phyloP scores from a whole-genome alignment of 2,113 vertebrate species.

The Proterorhinus semilunaris region DNA sequence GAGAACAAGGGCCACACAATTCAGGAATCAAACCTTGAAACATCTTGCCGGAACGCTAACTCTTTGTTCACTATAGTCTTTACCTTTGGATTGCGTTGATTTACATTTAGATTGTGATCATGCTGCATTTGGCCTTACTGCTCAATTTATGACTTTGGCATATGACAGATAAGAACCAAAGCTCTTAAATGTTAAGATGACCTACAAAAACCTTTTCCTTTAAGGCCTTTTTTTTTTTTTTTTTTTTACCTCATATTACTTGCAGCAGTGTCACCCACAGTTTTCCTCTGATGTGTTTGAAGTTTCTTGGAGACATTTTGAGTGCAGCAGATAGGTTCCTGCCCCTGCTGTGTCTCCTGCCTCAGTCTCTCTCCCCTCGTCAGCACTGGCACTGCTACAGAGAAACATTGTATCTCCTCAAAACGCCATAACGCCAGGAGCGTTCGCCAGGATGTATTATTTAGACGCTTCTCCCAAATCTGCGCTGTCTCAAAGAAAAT shows the following conservation, averaged over 20 bases:
- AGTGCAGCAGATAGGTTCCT: conserved; percentile 17
- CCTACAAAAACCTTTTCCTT: background rate
- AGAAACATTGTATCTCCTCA: conserved; percentile 25
- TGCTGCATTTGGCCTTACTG: background rate
- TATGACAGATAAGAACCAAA: background rate
- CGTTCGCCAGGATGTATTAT: conserved; percentile 6
- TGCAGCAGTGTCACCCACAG: conserved; percentile 2
- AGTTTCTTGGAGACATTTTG: background rate
- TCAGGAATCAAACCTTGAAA: too few relatives aligned
- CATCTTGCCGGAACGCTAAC: too few relatives aligned
- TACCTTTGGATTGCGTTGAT: background rate
- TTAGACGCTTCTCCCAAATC: conserved; percentile 5
- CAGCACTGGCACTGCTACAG: conserved; percentile 18
- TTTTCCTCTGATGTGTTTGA: conserved; percentile 22
- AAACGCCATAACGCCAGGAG: conserved; percentile 11
- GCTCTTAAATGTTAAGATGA: background rate
- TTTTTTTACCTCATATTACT: background rate
- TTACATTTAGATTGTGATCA: background rate
- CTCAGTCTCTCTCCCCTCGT: conserved; percentile 1
- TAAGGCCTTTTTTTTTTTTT: background rate
- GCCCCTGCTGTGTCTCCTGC: conserved; percentile 12
- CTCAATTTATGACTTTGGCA: background rate
- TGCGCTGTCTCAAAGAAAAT: background rate
- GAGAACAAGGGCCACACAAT: too few relatives aligned
- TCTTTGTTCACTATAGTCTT: too few relatives aligned